Conservation (phyloP, 1,140 invertebrate species). For the Mercenaria mercenaria region DNA sequence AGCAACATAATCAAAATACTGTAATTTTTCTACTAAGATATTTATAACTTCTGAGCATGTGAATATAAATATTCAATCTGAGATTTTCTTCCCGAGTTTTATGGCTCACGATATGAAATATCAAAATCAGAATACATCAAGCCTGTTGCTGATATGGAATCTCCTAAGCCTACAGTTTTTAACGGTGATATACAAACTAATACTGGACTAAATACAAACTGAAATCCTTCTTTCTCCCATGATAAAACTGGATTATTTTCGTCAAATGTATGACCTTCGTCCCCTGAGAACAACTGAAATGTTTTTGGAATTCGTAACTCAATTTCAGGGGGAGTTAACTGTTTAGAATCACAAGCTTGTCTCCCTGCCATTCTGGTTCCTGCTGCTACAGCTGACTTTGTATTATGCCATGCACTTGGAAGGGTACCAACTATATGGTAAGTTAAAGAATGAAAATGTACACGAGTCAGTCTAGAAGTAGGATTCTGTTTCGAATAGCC, state of each 20-base stretch:
- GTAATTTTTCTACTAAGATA: no score
- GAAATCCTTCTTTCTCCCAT: conserved; percentile 84
- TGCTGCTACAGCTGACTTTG: conserved; percentile 85
- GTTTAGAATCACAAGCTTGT: conserved; percentile 85
- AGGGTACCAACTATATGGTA: conserved; percentile 86
- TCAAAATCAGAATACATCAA: conserved; percentile 85
- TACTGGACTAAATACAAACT: conserved; percentile 87
- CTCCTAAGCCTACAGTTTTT: conserved; percentile 87
- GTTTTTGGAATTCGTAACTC: conserved; percentile 84
- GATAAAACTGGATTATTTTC: conserved; percentile 82
- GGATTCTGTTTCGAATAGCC: conserved; percentile 82
- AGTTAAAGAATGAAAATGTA: conserved; percentile 87
- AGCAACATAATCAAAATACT: no score
- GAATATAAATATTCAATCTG: conserved; percentile 47
- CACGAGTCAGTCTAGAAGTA: conserved; percentile 84
- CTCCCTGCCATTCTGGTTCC: conserved; percentile 85
- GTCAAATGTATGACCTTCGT: conserved; percentile 80
- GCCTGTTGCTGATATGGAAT: conserved; percentile 87
- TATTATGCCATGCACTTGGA: conserved; percentile 85
- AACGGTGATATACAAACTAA: conserved; percentile 86
- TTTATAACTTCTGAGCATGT: no score
- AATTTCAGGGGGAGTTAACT: conserved; percentile 78
- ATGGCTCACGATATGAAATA: conserved; percentile 9
- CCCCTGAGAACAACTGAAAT: conserved; percentile 84
- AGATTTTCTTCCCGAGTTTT: neutral